phyloP scores from a whole-genome alignment of 2,797 vertebrate genomes.

The Eulemur coronatus region DNA sequence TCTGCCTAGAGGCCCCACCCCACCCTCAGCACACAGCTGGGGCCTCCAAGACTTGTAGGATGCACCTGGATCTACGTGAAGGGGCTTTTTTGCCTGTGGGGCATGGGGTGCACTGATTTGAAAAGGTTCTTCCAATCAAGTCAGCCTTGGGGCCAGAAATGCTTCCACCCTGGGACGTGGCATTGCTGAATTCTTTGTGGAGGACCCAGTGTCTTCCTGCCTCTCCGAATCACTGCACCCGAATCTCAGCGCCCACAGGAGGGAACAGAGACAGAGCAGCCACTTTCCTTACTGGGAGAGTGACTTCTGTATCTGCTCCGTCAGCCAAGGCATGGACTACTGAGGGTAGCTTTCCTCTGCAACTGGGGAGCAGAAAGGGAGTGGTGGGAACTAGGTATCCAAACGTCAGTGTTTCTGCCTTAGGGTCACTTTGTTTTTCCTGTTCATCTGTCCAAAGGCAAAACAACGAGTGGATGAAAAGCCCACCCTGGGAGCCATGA shows the following conservation, averaged over 20 bases:
- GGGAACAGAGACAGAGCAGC: not conserved
- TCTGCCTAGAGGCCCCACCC: not conserved
- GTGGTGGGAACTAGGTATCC: not conserved
- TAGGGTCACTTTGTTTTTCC: slow-evolving; percentile 59
- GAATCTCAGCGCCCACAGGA: accelerated
- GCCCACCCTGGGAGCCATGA: slow-evolving; percentile 86
- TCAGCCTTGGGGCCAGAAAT: not conserved
- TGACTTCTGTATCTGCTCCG: not conserved
- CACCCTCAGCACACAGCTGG: not conserved
- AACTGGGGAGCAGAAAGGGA: not conserved
- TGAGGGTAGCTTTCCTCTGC: not conserved
- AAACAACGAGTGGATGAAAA: slow-evolving; percentile 93
- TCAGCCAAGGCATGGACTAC: not conserved
- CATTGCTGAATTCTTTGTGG: not conserved
- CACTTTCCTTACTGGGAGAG: not conserved
- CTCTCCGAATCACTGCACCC: not conserved
- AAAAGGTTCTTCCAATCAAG: not conserved
- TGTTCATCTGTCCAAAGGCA: slow-evolving; percentile 82
- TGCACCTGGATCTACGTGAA: not conserved
- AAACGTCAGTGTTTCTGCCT: accelerated
- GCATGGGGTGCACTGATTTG: not conserved
- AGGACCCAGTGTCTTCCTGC: accelerated
- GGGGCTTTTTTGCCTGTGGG: not conserved
- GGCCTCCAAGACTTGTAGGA: not conserved
- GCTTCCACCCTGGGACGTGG: not conserved